A percentile compares a stretch with the other conserved stretches of the same genome.
phyloP scores from a whole-genome alignment of 2,113 vertebrate genomes.

The Spea multiplicata region DNA sequence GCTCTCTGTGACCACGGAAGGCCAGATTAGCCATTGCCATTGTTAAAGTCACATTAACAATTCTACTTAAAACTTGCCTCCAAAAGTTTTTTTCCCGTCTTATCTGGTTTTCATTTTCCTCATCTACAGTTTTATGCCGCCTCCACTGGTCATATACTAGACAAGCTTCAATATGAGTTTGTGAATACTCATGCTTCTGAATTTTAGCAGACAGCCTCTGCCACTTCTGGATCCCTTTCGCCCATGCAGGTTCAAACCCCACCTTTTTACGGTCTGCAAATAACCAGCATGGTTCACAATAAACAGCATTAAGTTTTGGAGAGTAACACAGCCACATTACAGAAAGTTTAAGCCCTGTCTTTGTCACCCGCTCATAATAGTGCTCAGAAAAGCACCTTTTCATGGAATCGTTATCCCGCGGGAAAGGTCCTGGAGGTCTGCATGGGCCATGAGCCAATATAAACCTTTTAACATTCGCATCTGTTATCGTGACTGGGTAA shows the following conservation, averaged over 20 bases:
- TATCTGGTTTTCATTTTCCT: too few species aligned
- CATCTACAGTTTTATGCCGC: too few species aligned
- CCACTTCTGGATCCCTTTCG: too few species aligned
- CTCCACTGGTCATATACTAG: too few species aligned
- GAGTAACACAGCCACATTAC: not conserved
- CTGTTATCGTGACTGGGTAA: not conserved
- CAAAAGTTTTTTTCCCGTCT: too few species aligned
- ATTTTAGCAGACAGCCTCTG: too few species aligned
- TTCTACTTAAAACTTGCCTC: too few species aligned
- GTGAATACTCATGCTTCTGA: too few species aligned
- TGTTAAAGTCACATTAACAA: not conserved
- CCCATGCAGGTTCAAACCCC: too few species aligned
- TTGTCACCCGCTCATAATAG: not conserved
- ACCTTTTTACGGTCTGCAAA: too few species aligned
- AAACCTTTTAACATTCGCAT: not conserved
- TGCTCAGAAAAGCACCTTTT: not conserved
- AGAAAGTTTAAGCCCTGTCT: not conserved
- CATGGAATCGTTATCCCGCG: not conserved
- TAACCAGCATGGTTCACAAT: not conserved
- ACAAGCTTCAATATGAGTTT: too few species aligned
- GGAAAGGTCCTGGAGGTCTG: not conserved
- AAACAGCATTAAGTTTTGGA: too few species aligned
- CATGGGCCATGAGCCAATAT: not conserved
- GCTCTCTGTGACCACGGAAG: not conserved
- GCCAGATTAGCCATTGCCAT: not conserved